Evolutionary conservation across 2,797 vertebrate species (phyloP).

Genomic region (Zalophus californianus): DNA sequence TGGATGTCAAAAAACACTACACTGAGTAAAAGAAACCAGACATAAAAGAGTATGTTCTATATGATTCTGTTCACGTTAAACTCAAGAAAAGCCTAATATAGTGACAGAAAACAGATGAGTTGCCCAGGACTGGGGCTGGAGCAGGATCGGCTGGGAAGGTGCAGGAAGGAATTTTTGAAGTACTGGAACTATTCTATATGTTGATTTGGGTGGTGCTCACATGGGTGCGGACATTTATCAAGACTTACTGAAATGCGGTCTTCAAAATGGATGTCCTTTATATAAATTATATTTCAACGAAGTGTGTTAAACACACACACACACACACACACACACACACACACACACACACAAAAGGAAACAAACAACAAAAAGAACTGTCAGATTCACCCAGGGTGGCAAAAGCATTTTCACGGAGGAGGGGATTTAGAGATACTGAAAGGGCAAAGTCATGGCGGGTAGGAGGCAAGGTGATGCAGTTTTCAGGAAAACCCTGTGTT

Average conservation of each 20-base stretch:
- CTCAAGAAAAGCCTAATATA: neutral
- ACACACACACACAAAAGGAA: too few relatives aligned
- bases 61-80: neutral
- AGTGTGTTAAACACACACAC: neutral
- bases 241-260: neutral
- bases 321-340: too few relatives aligned
- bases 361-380: neutral
- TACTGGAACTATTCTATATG: neutral
- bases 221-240: neutral
- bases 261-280: neutral
- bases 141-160: rapidly evolving
- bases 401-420: neutral
- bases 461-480: neutral
- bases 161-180: neutral
- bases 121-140: neutral
- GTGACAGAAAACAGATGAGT: neutral
- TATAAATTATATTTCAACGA: neutral
- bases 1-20: neutral
- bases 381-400: neutral
- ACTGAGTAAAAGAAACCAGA: neutral
- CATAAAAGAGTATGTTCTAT: neutral
- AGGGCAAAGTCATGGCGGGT: neutral
- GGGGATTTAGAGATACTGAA: neutral
- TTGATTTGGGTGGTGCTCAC: neutral
- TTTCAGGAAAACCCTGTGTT: neutral